Base-by-base conservation (phyloP, 2,888 invertebrate species). In the Blastobasis adustella region DNA sequence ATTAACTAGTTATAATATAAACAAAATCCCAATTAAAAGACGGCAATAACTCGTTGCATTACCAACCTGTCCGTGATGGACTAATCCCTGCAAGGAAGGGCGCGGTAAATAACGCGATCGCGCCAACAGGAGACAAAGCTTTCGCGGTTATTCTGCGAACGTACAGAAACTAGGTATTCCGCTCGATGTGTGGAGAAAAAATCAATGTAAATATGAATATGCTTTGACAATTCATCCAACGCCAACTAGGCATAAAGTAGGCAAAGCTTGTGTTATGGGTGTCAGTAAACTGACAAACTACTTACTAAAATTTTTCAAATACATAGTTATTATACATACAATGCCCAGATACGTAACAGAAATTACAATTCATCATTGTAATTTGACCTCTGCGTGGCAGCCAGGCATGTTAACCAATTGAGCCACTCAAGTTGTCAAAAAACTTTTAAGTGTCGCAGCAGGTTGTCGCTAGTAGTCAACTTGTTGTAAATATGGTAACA, bases 101-200 rank as follows among this genome's bases (percentile, higher is more conserved):
- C 76, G 55, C 57, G 61, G 61, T 80, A 81, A 82, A 80, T 83
- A 74, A 81, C 76, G 58, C 67, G 73, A 79, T 76, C 70, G 67
- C 69, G 42, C 8, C 62, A 63, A 55, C 54, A 60, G 73, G 73
- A 73, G 72, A 78, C 76, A 78, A 79, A 73, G 70, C 62, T 58
- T 56, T 54, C 36, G 10, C 62, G 66, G 53, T 53, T 61, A 75
- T 76, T 78, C 78, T 76, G 67, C 54, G 56, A 54, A 39, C 1
- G 36, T 3, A 10, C 8, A 10, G 44, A 3, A 44, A 45, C 10
- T 5, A 10, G 45, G 10, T n/a, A n/a, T n/a, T 6, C 9, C 1
- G 36, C 4, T 8, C 10, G 42, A 42, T n/a, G 10, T 5, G 10
- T n/a, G 42, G 10, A 9, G 5, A 8, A 9, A 40, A 40, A 40